Conservation (phyloP, 2,797 vertebrate genomes). For the Diceros bicornis region DNA sequence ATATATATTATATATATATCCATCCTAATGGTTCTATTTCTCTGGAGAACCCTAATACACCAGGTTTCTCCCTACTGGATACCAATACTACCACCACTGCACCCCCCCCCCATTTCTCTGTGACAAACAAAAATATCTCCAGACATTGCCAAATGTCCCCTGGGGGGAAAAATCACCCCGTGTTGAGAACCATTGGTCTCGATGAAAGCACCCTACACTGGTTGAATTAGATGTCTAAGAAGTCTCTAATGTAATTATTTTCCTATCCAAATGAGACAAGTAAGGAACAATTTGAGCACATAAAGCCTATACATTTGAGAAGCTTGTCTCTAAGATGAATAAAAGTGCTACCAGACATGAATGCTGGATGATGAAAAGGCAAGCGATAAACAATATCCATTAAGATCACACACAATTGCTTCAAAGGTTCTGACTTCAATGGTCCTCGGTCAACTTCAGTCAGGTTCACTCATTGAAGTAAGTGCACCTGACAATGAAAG, state of each 20-base stretch:
- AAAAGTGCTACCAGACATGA: neutral
- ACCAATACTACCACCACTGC: neutral
- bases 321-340: slow-evolving; percentile 47
- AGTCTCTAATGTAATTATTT: slow-evolving; percentile 60
- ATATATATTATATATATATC: neutral
- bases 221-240: slow-evolving; percentile 52
- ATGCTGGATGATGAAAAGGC: slow-evolving; percentile 59
- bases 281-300: slow-evolving; percentile 63
- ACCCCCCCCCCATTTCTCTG: neutral
- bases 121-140: slow-evolving; percentile 38
- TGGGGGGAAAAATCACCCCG: neutral
- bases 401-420: slow-evolving; percentile 58
- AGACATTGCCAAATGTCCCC: neutral
- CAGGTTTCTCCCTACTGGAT: neutral
- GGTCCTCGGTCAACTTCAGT: slow-evolving; percentile 11
- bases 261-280: slow-evolving; percentile 56
- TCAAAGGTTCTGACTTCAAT: slow-evolving; percentile 64
- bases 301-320: slow-evolving; percentile 57
- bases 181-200: neutral
- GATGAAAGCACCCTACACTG: slow-evolving; percentile 27
- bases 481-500: slow-evolving; percentile 55
- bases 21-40: neutral
- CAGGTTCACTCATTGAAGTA: slow-evolving; percentile 17
- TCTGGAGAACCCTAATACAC: neutral
- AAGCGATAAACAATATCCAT: slow-evolving; percentile 29